Conservation (phyloP, 2,888 invertebrate genomes). For the Acheta domesticus region DNA sequence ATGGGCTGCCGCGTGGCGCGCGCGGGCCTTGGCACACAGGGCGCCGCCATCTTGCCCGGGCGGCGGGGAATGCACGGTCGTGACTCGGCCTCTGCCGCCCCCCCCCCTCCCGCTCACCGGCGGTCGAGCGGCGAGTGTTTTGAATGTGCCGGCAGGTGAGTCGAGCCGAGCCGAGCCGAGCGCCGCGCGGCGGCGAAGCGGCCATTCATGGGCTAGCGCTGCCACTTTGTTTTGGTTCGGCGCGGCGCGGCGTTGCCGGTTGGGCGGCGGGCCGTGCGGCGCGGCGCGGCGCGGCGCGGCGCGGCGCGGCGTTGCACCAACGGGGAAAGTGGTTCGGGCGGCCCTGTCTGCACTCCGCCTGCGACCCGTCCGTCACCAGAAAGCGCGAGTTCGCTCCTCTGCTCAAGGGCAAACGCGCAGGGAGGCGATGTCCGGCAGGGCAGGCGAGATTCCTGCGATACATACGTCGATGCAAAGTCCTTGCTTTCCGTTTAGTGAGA, state of each 20-base stretch:
- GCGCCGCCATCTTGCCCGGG: too few relatives aligned
- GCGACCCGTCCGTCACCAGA: background rate
- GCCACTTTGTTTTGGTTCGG: slow-evolving; percentile 25
- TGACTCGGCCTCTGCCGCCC: background rate
- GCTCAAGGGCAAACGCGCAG: too few relatives aligned
- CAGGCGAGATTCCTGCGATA: too few relatives aligned
- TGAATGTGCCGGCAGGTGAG: too few relatives aligned
- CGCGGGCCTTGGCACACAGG: too few relatives aligned
- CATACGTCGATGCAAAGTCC: too few relatives aligned
- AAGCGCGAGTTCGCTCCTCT: too few relatives aligned
- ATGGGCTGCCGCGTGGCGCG: too few relatives aligned
- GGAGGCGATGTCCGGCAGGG: too few relatives aligned
- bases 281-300: slow-evolving; percentile 21
- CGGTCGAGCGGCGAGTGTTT: background rate
- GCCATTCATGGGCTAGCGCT: slow-evolving; percentile 18
- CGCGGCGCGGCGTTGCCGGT: slow-evolving; percentile 22
- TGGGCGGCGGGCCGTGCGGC: background rate
- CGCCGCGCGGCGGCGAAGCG: background rate
- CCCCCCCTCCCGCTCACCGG: background rate
- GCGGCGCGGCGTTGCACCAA: background rate
- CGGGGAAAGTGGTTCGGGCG: background rate
- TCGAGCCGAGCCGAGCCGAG: too few relatives aligned
- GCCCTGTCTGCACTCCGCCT: background rate
- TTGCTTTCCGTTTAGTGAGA: too few relatives aligned
- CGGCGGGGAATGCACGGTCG: too few relatives aligned